Base-by-base conservation (phyloP, 53 echinoderm and acorn worm species). In the Stichopus horrens region DNA sequence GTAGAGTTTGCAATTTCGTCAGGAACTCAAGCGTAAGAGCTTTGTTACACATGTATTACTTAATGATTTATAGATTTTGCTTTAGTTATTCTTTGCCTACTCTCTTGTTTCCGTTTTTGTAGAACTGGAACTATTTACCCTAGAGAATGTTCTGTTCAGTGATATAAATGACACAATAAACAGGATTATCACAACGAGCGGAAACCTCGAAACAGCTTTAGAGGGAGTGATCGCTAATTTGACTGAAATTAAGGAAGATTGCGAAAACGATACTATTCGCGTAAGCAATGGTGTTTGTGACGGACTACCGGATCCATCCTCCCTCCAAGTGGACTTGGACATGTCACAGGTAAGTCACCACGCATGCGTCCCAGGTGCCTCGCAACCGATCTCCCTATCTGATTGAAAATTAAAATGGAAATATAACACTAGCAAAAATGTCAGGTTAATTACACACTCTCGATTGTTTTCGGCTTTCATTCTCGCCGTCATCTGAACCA, bases 311-410 rank as follows among this genome's bases (percentile, higher is more conserved):
- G 86, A 86, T 65, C 86, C 86, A 51, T 16, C 13, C 8, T 20
- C 21, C 16, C 65, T 86, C n/a, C 68, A 86, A 65, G 86, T 86
- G 16, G 52, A 57, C 71, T 16, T 86, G 19, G 86, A 86, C 20
- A 13, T 66, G 20, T 57, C 86, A 14, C 19, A 65, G 86, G 86
- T 86, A 51, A 53, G 10, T 37, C 37, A 37, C 37, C 37, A 37
- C 37, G 37, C 2, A 37, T 37, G 37, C 37, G 2, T 1, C 37
- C 37, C 0, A 37, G 37, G 2, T 37, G 2, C 37, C 37, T 37
- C 0, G 37, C 37, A 37, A 37, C 1, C 37, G 37, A 2, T 37
- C 37, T 37, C 37, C 37, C 2, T 37, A 37, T 37, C 37, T 37
- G 37, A 2, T 37, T 37, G 37, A 37, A 37, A 37, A 37, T 37